Evolutionary conservation across 2,797 vertebrate species (phyloP).

Genomic region (Diplodus puntazzo): DNA sequence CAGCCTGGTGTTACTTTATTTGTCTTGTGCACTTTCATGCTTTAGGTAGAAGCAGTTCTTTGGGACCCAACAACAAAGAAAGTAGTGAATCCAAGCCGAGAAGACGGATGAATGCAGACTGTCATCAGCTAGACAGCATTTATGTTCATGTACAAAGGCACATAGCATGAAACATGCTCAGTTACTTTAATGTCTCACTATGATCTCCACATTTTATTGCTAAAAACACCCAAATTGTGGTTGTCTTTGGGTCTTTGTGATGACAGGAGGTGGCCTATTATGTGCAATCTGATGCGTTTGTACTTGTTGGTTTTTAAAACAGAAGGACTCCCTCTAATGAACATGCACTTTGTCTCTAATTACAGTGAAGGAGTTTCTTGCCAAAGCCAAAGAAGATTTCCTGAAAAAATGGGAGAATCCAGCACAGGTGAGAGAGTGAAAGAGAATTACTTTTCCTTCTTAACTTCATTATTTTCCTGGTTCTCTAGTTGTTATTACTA

Average conservation of each 20-base stretch:
- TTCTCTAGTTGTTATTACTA: not conserved
- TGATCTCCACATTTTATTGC: not conserved
- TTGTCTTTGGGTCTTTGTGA: constrained; percentile 14
- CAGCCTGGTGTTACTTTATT: not conserved
- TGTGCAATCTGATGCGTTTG: constrained; percentile 13
- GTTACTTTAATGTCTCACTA: not conserved
- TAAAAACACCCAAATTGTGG: not conserved
- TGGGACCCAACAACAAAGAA: not conserved
- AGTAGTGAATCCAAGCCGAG: not conserved
- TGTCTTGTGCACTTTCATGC: not conserved
- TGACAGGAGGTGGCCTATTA: not conserved
- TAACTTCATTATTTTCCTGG: not conserved
- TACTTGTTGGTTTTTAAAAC: not conserved
- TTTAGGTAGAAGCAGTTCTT: not conserved
- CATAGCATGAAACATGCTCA: not conserved
- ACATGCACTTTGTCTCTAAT: constrained; percentile 49
- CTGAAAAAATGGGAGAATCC: constrained; percentile 97
- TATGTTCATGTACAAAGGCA: not conserved
- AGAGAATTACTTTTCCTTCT: not conserved
- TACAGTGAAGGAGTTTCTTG: constrained; percentile 97
- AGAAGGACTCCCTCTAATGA: constrained; percentile 15
- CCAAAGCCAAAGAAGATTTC: constrained; percentile 98
- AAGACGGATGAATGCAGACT: not conserved
- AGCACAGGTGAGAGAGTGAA: constrained; percentile 86
- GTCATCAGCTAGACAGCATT: not conserved